A percentile compares a stretch with the other conserved stretches of the same genome.
phyloP scores from a whole-genome alignment of 2,888 invertebrate species.

The Mantis religiosa region DNA sequence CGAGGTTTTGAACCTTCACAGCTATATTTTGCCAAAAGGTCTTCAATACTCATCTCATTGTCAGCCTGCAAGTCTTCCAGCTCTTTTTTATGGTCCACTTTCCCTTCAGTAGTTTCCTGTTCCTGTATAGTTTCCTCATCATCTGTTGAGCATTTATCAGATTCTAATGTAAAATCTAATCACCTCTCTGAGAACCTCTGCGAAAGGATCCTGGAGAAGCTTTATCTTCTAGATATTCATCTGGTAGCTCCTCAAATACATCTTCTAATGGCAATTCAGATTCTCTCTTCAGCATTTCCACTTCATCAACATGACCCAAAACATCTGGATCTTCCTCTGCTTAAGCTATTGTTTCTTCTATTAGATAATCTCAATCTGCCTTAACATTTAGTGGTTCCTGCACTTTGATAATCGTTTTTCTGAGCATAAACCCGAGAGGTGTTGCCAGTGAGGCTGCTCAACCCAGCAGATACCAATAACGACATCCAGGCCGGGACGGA shows the following conservation, averaged over 20 bases:
- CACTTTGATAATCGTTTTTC: too few relatives aligned
- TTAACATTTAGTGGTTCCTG: too few relatives aligned
- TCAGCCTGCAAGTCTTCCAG: constrained; percentile 71
- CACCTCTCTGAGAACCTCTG: constrained; percentile 31
- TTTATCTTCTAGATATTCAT: constrained; percentile 70
- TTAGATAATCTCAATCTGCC: too few relatives aligned
- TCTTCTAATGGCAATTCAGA: constrained; percentile 86
- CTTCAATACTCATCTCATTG: constrained; percentile 76
- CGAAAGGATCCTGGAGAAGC: constrained; percentile 38
- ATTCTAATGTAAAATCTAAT: constrained; percentile 55
- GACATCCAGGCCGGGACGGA: too few relatives aligned
- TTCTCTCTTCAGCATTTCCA: constrained; percentile 82
- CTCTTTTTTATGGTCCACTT: constrained; percentile 62
- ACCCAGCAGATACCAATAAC: too few relatives aligned
- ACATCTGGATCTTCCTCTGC: constrained; percentile 66
- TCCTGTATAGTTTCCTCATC: constrained; percentile 69
- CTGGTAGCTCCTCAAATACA: constrained; percentile 73
- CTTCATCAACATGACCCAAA: constrained; percentile 63
- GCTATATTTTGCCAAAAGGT: constrained; percentile 71
- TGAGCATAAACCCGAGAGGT: too few relatives aligned
- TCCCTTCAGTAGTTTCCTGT: constrained; percentile 61
- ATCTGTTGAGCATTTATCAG: constrained; percentile 64
- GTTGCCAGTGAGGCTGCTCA: too few relatives aligned
- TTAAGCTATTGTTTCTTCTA: constrained; percentile 90
- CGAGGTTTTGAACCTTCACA: constrained; percentile 39